Conservation (phyloP, 2,888 invertebrate species). For the Ectemnius cavifrons region DNA sequence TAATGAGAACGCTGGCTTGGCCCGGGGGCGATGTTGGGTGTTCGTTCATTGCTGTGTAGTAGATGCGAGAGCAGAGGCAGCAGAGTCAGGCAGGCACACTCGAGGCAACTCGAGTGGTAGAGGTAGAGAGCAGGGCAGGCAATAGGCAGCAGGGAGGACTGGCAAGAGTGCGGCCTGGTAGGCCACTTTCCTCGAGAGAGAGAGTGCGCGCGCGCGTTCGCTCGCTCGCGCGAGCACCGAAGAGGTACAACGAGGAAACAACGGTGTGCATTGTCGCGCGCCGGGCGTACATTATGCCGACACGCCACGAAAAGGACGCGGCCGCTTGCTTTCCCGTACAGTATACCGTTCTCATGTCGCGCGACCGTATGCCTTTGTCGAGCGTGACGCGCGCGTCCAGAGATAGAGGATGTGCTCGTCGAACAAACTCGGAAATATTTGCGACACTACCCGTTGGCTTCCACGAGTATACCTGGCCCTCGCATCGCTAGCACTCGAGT, state of each 20-base stretch:
- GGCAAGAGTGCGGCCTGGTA: conserved; percentile 11
- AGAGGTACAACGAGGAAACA: conserved; percentile 70
- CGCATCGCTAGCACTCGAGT: conserved; percentile 26
- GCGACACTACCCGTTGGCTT: conserved; percentile 52
- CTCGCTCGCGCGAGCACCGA: conserved; percentile 16
- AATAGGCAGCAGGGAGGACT: too few species aligned
- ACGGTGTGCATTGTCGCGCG: conserved; percentile 66
- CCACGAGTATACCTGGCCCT: conserved; percentile 26
- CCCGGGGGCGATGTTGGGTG: conserved; percentile 22
- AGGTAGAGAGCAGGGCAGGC: too few species aligned
- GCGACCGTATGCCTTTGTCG: conserved; percentile 45
- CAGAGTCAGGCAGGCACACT: not conserved
- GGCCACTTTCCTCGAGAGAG: conserved; percentile 42
- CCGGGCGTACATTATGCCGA: conserved; percentile 43
- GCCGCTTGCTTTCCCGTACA: conserved; percentile 52
- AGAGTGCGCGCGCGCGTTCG: not conserved
- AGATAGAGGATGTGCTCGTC: conserved; percentile 54
- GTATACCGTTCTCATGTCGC: conserved; percentile 63
- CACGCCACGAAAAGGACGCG: conserved; percentile 39
- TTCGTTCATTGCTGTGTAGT: not conserved
- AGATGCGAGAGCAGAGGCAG: too few species aligned
- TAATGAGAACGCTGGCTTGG: conserved; percentile 19
- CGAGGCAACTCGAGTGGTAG: not conserved
- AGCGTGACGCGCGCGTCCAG: conserved; percentile 49
- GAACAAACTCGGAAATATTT: conserved; percentile 71